These are phyloP conservation scores for Lophochroa leadbeateri DNA, from an alignment of 2,113 vertebrate species.

Conservation along the genomic window DNA sequence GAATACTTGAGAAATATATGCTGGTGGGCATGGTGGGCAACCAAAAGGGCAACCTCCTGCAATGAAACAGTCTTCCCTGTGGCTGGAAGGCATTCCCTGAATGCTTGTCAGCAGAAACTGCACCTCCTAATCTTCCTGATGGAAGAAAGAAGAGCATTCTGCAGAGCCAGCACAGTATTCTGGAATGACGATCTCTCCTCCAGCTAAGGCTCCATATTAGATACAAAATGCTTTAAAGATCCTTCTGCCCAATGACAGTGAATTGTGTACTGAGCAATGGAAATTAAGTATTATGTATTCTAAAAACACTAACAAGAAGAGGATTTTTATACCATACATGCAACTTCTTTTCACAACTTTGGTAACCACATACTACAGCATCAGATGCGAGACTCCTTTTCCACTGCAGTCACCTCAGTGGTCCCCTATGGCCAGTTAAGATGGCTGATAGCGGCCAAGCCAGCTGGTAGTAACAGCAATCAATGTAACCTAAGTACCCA, in stretches of 20 bases:
- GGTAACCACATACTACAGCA: background rate
- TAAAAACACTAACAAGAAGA: background rate
- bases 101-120: background rate
- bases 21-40: background rate
- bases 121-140: background rate
- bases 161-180: background rate
- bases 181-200: background rate
- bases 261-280: background rate
- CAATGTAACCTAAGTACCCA: background rate
- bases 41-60: background rate
- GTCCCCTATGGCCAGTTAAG: no score
- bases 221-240: background rate
- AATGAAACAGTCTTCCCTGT: background rate
- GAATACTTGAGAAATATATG: background rate
- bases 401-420: background rate
- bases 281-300: background rate
- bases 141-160: background rate
- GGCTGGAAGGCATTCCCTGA: background rate
- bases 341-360: background rate
- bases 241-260: background rate
- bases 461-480: background rate
- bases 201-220: background rate
- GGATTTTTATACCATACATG: background rate
- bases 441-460: fast-evolving
- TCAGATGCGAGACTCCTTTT: background rate